Evolutionary conservation across 2,797 vertebrate species (phyloP).

Genomic region (Ptychadena robeensis): DNA sequence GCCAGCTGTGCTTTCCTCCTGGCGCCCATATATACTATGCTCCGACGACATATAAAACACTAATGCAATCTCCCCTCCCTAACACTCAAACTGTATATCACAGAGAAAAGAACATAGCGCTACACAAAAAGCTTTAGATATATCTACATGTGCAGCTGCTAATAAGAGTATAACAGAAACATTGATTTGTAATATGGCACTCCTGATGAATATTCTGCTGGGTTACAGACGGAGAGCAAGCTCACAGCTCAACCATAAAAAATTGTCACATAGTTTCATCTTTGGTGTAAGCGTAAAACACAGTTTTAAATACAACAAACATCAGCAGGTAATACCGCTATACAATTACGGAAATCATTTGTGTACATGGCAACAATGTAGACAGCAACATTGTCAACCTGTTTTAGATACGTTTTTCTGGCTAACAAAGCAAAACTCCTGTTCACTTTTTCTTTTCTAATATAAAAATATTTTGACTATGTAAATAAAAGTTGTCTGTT

Average conservation of each 20-base stretch:
- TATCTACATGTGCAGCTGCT: conserved; percentile 46
- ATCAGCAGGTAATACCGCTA: not conserved
- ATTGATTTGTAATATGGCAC: conserved; percentile 30
- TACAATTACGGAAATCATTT: not conserved
- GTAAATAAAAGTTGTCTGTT: too few species aligned
- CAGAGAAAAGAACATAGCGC: conserved; percentile 41
- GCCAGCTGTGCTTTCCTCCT: conserved; percentile 60
- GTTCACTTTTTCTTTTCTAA: too few species aligned
- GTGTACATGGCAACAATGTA: not conserved
- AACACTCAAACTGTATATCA: conserved; percentile 57
- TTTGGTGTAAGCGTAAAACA: not conserved
- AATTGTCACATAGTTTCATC: conserved; percentile 22
- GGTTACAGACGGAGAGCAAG: conserved; percentile 7
- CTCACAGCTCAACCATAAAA: not conserved
- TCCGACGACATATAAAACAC: conserved; percentile 55
- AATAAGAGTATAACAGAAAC: conserved; percentile 51
- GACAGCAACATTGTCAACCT: too few species aligned
- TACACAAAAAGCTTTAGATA: conserved; percentile 36
- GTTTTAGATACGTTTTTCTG: too few species aligned
- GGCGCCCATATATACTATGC: conserved; percentile 53
- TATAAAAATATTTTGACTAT: too few species aligned
- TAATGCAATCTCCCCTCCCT: conserved; percentile 56
- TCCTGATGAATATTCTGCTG: conserved; percentile 35
- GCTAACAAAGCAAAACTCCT: too few species aligned
- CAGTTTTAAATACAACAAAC: not conserved